Evolutionary conservation across 2,113 vertebrate species (phyloP), one percentile per base, ranked within the genome.

Genomic region (Nannospalax galili): DNA sequence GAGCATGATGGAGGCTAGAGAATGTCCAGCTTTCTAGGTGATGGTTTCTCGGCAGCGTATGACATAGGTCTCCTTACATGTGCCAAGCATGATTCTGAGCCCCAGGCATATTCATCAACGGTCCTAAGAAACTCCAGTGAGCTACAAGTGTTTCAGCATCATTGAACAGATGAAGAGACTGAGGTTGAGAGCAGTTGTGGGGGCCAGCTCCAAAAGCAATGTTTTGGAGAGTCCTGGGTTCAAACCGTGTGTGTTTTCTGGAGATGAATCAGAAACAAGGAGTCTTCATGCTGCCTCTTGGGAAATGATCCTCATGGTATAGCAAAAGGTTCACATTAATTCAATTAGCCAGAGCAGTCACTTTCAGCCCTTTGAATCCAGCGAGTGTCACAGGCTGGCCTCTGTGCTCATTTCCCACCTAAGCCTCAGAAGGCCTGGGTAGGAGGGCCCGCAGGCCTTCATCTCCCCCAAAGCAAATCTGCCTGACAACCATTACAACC

Each of bases 261-360:
- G n/a, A 90, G 84, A 74, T 73, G 30, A 80, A n/a, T 90, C 40
- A 82, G 12, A 93, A 93, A 64, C 69, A 65, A 48, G 11, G 42
- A 78, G 67, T 84, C 58, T 45, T 32, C 37, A 32, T 28, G n/a
- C 20, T 86, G 19, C 22, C 37, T 93, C 58, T 69, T 60, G 45
- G 75, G 84, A 52, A 28, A 65, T 20, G 78, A 79, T 24, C 92
- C 65, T 37, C 48, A 7, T 0, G 26, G 4, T 16, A 52, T n/a
- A 48, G 24, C 3, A 37, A 40, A 87, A 5, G 28, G 4, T 4
- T 30, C 48, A 5, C 48, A 60, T 74, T 84, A 97, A 95, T 84
- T 94, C 64, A 91, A 67, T 91, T 48, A 96, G 42, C 14, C 14
- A 12, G 45, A 93, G 42, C 37, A 95, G n/a, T 93, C 5, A 7